These are phyloP conservation scores for Automeris io DNA, from an alignment of 2,888 invertebrate genomes.

Conservation along the genomic window DNA sequence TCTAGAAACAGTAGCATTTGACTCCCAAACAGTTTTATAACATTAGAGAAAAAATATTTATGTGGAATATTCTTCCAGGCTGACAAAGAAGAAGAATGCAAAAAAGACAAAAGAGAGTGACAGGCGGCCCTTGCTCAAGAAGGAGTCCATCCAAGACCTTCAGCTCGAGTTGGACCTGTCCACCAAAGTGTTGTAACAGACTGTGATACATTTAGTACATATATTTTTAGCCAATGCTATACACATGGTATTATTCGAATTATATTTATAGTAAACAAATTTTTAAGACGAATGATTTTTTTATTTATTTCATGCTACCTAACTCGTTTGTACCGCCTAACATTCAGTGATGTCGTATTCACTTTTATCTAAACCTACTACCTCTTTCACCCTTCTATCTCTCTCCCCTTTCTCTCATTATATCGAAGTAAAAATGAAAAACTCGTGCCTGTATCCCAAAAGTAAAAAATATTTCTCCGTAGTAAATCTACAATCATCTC, in stretches of 20 bases:
- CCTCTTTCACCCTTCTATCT: no score
- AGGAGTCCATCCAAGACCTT: slow-evolving; percentile 69
- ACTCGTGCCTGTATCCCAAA: no score
- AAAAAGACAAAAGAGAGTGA: slow-evolving; percentile 79
- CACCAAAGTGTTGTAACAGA: slow-evolving; percentile 67
- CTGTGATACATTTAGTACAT: slow-evolving; percentile 54
- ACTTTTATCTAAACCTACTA: no score
- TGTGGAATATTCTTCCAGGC: slow-evolving; percentile 44
- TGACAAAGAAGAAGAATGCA: slow-evolving; percentile 76
- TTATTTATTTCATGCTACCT: slow-evolving; percentile 2
- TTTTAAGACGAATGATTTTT: slow-evolving; percentile 15
- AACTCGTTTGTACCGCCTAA: no score
- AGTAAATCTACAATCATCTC: no score
- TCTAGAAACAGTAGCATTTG: no score
- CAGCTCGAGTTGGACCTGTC: slow-evolving; percentile 64
- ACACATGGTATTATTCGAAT: slow-evolving; percentile 45
- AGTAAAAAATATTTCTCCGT: no score
- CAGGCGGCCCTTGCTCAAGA: slow-evolving; percentile 72
- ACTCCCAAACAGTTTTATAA: no score
- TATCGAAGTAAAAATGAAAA: no score
- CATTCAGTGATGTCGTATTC: no score
- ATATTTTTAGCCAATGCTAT: slow-evolving; percentile 37
- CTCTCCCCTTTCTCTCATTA: no score
- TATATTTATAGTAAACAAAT: slow-evolving; percentile 48
- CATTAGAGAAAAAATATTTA: no score